Base-by-base conservation (phyloP, 2,113 vertebrate species). In the Canis aureus region DNA sequence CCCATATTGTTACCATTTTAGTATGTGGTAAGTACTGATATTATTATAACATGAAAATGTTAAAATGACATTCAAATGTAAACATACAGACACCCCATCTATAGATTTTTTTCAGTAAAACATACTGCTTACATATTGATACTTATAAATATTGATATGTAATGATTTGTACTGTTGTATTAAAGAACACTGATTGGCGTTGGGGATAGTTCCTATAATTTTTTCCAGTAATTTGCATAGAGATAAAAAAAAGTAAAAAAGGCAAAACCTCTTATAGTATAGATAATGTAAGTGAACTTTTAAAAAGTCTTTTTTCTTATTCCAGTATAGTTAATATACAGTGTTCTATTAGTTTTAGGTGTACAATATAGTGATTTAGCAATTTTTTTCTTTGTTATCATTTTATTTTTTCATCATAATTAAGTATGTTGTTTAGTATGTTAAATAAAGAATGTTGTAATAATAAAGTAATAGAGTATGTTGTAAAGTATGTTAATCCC, bases 231-330 rank as follows among this genome's bases (percentile, higher is more conserved):
- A 89, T 8, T 80, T n/a, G 20, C 89, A 67, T n/a, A 62, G n/a
- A 8, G 10, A 15, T 91, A 22, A 89, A 91, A 92, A 88, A 78
- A 43, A 88, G 91, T 7, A 82, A 76, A 76, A 95, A 88, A 64
- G 29, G 5, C 55, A 88, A 91, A 91, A 59, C 11, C 66, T 35
- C 49, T 90, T 43, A 57, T 62, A 86, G 67, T 69, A n/a, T 55
- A 89, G 35, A 25, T 29, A 84, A 93, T 5, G 11, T 69, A 73
- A 90, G 17, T 62, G 20, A 90, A 79, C 10, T 64, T 71, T 71
- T 71, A 0, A 67, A 67, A 59, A 20, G 19, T 59, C n/a, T 32
- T 69, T 43, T 73, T 73, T 74, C 22, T 74, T 10, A 22, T 71
- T 74, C 35, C 20, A 43, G 22, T 43, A 25, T 43, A 43, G 25